A percentile compares a stretch with the other conserved stretches of the same genome.
Evolutionary conservation across 2,888 invertebrate species (phyloP).

Genomic region (Noctua fimbriata): DNA sequence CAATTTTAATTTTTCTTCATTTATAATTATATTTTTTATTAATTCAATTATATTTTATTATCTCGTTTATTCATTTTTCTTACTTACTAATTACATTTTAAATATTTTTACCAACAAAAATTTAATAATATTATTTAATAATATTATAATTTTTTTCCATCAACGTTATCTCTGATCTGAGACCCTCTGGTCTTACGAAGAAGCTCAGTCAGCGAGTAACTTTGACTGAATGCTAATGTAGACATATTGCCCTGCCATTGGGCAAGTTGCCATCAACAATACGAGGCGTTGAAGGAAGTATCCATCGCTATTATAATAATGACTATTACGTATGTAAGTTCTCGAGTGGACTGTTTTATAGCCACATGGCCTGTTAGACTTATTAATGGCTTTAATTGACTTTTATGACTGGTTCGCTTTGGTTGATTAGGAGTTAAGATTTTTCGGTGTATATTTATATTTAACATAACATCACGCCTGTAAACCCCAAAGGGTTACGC

Average conservation of each 20-base stretch:
- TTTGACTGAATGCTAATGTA: slow-evolving; percentile 36
- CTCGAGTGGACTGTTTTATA: slow-evolving; percentile 23
- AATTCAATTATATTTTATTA: too few relatives aligned
- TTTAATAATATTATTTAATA: too few relatives aligned
- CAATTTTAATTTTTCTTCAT: not conserved
- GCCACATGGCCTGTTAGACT: slow-evolving; percentile 9
- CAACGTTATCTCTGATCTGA: not conserved
- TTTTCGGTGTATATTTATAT: not conserved
- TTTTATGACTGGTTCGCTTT: slow-evolving; percentile 30
- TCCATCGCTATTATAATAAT: slow-evolving; percentile 44
- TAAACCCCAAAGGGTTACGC: not conserved
- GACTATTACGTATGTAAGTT: slow-evolving; percentile 32
- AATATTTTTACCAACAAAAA: too few relatives aligned
- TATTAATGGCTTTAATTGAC: slow-evolving; percentile 17
- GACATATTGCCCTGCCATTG: slow-evolving; percentile 35
- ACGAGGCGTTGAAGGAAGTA: slow-evolving; percentile 24
- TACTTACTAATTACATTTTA: too few relatives aligned
- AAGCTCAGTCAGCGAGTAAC: slow-evolving; percentile 27
- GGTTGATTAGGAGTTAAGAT: slow-evolving; percentile 10
- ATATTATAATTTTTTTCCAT: too few relatives aligned
- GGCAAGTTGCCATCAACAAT: slow-evolving; percentile 56
- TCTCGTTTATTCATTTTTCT: too few relatives aligned
- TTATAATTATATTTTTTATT: too few relatives aligned
- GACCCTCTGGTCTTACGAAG: not conserved
- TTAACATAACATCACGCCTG: not conserved